Evolutionary conservation across 2,113 vertebrate genomes (phyloP).

Genomic region (Myotis lucifugus): DNA sequence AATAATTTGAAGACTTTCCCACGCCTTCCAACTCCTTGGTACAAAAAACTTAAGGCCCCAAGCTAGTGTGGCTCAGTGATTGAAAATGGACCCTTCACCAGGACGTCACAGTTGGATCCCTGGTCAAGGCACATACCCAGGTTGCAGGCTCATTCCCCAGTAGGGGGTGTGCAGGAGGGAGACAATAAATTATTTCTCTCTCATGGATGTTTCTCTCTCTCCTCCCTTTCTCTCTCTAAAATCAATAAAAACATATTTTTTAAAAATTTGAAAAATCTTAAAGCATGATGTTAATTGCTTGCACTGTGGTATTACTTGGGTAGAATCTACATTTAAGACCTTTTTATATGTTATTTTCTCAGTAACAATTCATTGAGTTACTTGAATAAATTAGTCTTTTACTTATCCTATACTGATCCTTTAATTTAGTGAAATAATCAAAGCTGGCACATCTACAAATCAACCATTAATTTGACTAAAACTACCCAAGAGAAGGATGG

Average conservation of each 20-base stretch:
- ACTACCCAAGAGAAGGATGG: neutral
- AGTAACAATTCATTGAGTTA: neutral
- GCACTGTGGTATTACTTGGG: neutral
- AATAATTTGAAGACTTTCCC: neutral
- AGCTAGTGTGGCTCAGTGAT: too few relatives aligned
- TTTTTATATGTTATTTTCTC: conserved; percentile 36
- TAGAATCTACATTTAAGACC: conserved; percentile 15
- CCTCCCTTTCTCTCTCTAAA: too few relatives aligned
- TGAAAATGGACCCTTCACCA: too few relatives aligned
- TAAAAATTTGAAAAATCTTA: neutral
- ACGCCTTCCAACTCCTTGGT: neutral
- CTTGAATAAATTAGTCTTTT: conserved; percentile 46
- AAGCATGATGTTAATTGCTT: neutral
- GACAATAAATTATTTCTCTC: too few relatives aligned
- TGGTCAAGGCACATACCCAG: too few relatives aligned
- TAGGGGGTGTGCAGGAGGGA: too few relatives aligned
- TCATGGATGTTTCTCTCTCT: too few relatives aligned
- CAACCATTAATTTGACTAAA: conserved; percentile 18
- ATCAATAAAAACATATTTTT: too few relatives aligned
- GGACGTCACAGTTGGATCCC: too few relatives aligned
- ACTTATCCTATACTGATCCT: neutral
- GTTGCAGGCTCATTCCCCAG: too few relatives aligned
- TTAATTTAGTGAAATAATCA: conserved; percentile 50
- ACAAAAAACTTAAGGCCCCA: neutral
- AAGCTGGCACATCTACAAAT: conserved; percentile 15